Evolutionary conservation across 2,113 vertebrate species (phyloP).

Genomic region (Rhizomys pruinosus): DNA sequence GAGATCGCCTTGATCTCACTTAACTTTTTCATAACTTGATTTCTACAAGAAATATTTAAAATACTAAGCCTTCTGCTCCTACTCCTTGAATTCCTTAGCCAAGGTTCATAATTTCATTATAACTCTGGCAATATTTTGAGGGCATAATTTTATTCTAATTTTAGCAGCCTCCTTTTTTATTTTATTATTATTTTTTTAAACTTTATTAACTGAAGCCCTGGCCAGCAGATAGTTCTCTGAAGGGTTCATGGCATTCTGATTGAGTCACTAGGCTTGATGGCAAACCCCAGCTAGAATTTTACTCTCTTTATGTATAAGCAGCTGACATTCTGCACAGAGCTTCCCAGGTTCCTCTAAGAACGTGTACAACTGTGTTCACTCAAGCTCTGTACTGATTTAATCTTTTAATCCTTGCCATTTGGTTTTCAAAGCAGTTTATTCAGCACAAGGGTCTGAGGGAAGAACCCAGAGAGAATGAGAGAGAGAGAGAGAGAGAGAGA

Average conservation of each 20-base stretch:
- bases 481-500: not conserved
- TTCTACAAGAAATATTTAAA: slow-evolving; percentile 52
- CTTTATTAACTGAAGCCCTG: slow-evolving; percentile 33
- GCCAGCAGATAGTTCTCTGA: slow-evolving; percentile 31
- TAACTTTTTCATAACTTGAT: slow-evolving; percentile 50
- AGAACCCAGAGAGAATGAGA: not conserved
- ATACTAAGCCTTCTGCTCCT: not conserved
- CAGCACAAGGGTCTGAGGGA: not conserved
- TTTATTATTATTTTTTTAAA: too few species aligned
- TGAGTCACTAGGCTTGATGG: not conserved
- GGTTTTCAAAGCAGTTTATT: slow-evolving; percentile 46
- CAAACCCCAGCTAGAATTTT: not conserved
- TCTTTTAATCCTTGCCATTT: slow-evolving; percentile 56
- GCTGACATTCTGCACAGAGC: not conserved
- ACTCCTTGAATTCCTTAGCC: not conserved
- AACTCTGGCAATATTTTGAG: slow-evolving; percentile 11
- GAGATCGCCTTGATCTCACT: slow-evolving; percentile 21
- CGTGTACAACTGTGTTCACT: slow-evolving; percentile 5
- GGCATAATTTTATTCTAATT: not conserved
- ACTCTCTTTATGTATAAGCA: not conserved
- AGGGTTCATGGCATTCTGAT: not conserved
- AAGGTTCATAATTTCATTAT: not conserved
- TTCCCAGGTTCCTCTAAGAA: slow-evolving; percentile 28
- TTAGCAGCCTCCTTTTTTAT: not conserved
- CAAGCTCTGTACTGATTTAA: slow-evolving; percentile 34